phyloP scores from a whole-genome alignment of 2,888 invertebrate genomes.

The Sipha maydis region DNA sequence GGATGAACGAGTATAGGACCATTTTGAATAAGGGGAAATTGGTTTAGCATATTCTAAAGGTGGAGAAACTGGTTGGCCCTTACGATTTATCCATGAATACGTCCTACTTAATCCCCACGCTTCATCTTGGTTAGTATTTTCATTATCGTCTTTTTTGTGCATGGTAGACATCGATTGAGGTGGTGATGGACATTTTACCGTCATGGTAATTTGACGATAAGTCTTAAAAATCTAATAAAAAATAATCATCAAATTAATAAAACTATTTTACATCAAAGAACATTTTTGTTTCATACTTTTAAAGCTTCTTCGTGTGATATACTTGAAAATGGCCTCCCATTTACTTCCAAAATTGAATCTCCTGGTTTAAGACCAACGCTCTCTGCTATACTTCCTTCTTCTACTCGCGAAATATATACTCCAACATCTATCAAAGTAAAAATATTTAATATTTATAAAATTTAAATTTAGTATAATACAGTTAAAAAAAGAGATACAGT shows the following conservation, averaged over 20 bases:
- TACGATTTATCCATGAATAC: constrained; percentile 94
- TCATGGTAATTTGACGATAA: constrained; percentile 88
- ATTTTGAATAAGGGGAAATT: constrained; percentile 67
- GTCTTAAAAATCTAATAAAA: constrained; percentile 85
- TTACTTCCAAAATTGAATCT: constrained; percentile 94
- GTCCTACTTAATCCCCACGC: constrained; percentile 74
- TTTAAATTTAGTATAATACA: too few relatives aligned
- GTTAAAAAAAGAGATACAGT: too few relatives aligned
- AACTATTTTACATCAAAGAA: background rate
- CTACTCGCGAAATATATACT: constrained; percentile 91
- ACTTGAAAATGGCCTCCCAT: constrained; percentile 91
- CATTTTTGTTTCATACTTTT: constrained; percentile 73
- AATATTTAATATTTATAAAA: background rate
- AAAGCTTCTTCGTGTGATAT: constrained; percentile 93
- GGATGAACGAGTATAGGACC: constrained; percentile 68
- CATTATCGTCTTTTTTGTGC: constrained; percentile 66
- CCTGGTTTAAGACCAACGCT: constrained; percentile 88
- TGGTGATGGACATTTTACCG: constrained; percentile 83
- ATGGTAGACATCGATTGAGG: constrained; percentile 69
- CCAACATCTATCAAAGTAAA: constrained; percentile 74
- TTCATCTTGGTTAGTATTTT: constrained; percentile 66
- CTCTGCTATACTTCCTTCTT: constrained; percentile 90
- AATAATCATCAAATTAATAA: background rate
- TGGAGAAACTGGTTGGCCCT: constrained; percentile 86
- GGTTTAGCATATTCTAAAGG: constrained; percentile 77